A percentile compares a stretch with the other conserved stretches of the same genome.
Evolutionary conservation across 2,888 invertebrate genomes (phyloP).

Genomic region (Drosophila helvetica): DNA sequence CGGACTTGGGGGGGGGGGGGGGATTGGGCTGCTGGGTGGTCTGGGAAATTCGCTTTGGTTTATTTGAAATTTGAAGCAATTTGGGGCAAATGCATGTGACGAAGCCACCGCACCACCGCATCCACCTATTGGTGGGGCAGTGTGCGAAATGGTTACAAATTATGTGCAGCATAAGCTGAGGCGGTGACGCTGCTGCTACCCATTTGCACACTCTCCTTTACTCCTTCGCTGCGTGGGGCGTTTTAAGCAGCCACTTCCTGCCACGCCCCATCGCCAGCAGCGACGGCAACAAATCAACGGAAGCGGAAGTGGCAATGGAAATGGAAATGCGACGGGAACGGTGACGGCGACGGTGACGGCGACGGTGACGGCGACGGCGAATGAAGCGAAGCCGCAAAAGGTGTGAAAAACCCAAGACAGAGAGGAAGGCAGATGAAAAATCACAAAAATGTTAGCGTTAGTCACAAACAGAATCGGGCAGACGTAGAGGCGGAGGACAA

Average conservation of each 20-base stretch:
- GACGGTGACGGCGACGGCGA: conserved; percentile 33
- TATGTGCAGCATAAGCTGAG: conserved; percentile 68
- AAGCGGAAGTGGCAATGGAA: conserved; percentile 79
- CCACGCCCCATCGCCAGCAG: conserved; percentile 40
- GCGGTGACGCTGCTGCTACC: conserved; percentile 12
- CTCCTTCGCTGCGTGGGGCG: conserved; percentile 57
- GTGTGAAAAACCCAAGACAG: conserved; percentile 23
- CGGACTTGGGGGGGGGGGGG: too few species aligned
- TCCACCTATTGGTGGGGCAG: conserved; percentile 31
- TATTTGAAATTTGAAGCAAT: conserved; percentile 74
- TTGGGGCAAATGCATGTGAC: conserved; percentile 57
- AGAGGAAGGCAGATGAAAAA: conserved; percentile 69
- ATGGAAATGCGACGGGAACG: conserved; percentile 60
- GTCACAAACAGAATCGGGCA: conserved; percentile 42
- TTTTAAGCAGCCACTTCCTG: conserved; percentile 78
- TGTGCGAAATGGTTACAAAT: conserved; percentile 76
- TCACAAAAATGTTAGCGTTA: conserved; percentile 66
- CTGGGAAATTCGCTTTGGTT: conserved; percentile 41
- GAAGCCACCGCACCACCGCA: neutral
- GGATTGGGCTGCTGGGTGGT: neutral
- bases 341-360: conserved; percentile 16
- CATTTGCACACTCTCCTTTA: neutral
- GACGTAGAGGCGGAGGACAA: neutral
- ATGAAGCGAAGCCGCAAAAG: conserved; percentile 67
- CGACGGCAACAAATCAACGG: conserved; percentile 76